Evolutionary conservation across 2,888 invertebrate species (phyloP), one percentile per base, ranked within the genome.

Genomic region (Mamestra brassicae): DNA sequence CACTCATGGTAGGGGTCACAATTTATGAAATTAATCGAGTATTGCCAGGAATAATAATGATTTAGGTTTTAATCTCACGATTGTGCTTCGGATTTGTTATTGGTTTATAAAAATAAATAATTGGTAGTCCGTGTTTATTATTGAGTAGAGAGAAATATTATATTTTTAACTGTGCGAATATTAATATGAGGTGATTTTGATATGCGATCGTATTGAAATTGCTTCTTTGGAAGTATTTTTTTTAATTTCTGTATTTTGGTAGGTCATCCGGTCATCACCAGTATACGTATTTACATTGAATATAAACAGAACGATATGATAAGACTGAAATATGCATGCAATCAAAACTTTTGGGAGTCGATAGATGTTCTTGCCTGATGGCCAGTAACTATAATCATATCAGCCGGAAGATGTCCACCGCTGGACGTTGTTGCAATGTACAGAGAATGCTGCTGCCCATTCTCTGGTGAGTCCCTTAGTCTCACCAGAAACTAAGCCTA

Each of bases 31-130:
- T 90, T 91, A 90, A 91, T 90, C 89, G 88, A 85, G 85, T 81
- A 78, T 80, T 78, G 80, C 74, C 34, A 79, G 61, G 75, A 86
- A 86, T 85, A 79, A 81, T 65, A 78, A 89, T 92, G 91, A 92
- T 92, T 91, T 89, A 92, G 87, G 88, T 90, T 91, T 92, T 92
- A 92, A 93, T 92, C 88, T 90, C 76, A 76, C 85, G 86, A 80
- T 74, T 75, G 64, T 65, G 71, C 76, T 42, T 77, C 75, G 58
- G 76, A 70, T 79, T 83, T 85, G 84, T 87, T 83, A 71, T 80
- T 81, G 66, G 74, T 80, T 74, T 76, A 72, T 75, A 81, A 81
- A 86, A 87, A 88, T 84, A 87, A 85, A 87, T 89, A 88, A 89
- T 89, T 86, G 86, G 73, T 67, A 83, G 80, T 81, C 71, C 75